phyloP scores from a whole-genome alignment of 1,140 invertebrate species.

The Steinernema feltiae region DNA sequence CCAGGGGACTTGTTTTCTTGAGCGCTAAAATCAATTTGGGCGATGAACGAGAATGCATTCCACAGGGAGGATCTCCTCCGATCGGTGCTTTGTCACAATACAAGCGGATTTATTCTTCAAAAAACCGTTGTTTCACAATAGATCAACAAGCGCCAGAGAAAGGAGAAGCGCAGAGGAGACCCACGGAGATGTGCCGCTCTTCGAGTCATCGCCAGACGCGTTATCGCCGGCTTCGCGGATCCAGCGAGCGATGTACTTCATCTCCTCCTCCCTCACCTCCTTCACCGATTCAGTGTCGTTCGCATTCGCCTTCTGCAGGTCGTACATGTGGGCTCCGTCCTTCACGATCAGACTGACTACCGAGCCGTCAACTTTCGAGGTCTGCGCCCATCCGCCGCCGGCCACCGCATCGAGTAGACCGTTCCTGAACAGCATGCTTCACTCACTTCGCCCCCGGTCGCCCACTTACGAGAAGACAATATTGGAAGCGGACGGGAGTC shows the following conservation, averaged over 20 bases:
- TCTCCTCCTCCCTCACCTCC: not conserved
- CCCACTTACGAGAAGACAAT: not conserved
- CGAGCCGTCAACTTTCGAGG: not conserved
- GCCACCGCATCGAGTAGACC: not conserved
- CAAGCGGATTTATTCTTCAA: too few species aligned
- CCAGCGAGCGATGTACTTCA: not conserved
- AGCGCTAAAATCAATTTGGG: too few species aligned
- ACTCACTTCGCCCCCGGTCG: not conserved
- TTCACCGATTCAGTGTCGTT: not conserved
- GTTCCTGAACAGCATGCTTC: not conserved
- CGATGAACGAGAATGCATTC: too few species aligned
- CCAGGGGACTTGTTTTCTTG: too few species aligned
- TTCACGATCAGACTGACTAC: not conserved
- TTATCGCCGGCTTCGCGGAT: not conserved
- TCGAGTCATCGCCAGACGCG: too few species aligned
- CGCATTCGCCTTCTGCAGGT: not conserved
- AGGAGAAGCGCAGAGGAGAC: too few species aligned
- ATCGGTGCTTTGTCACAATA: too few species aligned
- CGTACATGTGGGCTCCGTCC: not conserved
- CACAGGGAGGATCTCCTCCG: too few species aligned
- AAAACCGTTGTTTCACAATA: too few species aligned
- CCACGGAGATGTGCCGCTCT: too few species aligned
- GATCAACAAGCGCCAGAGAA: too few species aligned
- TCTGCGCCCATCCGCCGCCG: not conserved
- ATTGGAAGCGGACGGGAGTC: not conserved